phyloP scores from a whole-genome alignment of 2,888 invertebrate genomes.

The Drosophila crucigera region DNA sequence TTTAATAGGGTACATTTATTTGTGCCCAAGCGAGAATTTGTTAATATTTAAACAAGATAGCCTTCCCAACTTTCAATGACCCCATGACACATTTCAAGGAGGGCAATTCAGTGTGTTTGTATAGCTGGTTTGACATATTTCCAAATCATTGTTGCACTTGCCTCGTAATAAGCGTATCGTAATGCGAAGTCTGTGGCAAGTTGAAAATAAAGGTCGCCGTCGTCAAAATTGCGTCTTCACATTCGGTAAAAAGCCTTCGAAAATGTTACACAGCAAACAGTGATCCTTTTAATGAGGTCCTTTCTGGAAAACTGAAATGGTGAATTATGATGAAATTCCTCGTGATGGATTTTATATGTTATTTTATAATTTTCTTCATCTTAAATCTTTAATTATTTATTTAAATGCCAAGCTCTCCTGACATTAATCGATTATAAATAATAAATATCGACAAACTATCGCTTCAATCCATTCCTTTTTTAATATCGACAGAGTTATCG shows the following conservation, averaged over 20 bases:
- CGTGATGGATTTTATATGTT: not conserved
- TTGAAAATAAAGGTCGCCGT: not conserved
- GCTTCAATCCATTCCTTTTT: too few species aligned
- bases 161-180: not conserved
- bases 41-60: not conserved
- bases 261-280: not conserved
- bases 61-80: too few species aligned
- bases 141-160: not conserved
- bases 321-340: not conserved
- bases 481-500: too few species aligned
- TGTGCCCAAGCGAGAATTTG: not conserved
- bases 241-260: not conserved
- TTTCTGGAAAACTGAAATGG: not conserved
- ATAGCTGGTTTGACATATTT: not conserved
- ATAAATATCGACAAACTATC: too few species aligned
- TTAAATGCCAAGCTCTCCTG: not conserved
- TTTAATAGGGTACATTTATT: too few species aligned
- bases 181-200: not conserved
- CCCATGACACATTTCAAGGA: too few species aligned
- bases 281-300: not conserved
- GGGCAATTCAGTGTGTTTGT: not conserved
- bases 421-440: not conserved
- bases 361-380: not conserved
- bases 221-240: not conserved
- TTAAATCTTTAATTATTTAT: not conserved